Evolutionary conservation across 2,888 invertebrate genomes (phyloP), one percentile per base, ranked within the genome.

Genomic region (Blastobasis adustella): DNA sequence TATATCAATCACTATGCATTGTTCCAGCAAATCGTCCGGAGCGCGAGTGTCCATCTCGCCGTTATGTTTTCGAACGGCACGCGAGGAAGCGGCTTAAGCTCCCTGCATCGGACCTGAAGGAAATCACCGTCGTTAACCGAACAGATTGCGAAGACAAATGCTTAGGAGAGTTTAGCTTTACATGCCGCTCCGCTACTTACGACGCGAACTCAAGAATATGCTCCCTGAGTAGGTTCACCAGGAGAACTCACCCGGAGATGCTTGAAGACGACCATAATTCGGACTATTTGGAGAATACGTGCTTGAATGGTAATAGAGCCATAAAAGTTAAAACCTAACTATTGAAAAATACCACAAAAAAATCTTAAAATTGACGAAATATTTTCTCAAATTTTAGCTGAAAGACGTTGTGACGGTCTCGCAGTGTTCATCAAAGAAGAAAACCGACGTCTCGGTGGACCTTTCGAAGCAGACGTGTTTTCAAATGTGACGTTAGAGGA

Each of bases 101-200:
- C 37, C 94, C 95, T 9, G 86, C 93, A 44, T 93, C 94, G 5
- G 96, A 96, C 71, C 90, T 95, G 47, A 96, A 96, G 76, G 96
- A 96, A 83, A 92, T 95, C 45, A 93, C 93, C 64, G 95, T 96
- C 0, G 91, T 94, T 4, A 96, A 97, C 77, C 90, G 96, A 56
- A 96, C 95, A 4, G 96, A 96, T 66, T 97, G 96, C 70, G 96
- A 96, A 76, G 96, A 96, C 71, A 94, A 94, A 71, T 97, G 97
- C 71, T 79, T 97, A 55, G 95, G 95, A 69, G 96, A 97, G 76
- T 95, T 95, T 71, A 95, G 93, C 57, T 96, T 96, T 71, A 94
- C 96, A 4, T 97, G 97, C 67, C 92, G 97, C 47, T 96, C 96
- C 0, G 96, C 95, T 0, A 94, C 96, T 0, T 97, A 92, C 67